These are phyloP conservation scores for Onychomys torridus DNA, from an alignment of 2,797 vertebrate species.

Conservation along the genomic window DNA sequence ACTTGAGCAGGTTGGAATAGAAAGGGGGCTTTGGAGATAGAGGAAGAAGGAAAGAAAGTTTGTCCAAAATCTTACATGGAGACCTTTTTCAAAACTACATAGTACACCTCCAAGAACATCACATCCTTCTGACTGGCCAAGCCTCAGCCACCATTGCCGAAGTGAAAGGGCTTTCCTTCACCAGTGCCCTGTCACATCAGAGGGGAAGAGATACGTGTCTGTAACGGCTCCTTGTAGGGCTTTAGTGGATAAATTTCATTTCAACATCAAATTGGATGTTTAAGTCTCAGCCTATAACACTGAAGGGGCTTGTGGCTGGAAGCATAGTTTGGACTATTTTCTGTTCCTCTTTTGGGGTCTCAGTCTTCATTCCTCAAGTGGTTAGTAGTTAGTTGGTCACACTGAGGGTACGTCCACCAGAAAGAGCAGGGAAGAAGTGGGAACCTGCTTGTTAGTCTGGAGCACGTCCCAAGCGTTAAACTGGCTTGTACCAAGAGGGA, in stretches of 20 bases:
- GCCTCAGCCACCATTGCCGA: background rate
- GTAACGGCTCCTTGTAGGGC: background rate
- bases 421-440: background rate
- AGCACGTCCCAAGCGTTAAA: background rate
- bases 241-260: conserved; percentile 26
- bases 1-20: background rate
- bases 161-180: background rate
- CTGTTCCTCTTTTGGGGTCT: background rate
- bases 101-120: too few species aligned
- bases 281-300: conserved; percentile 26
- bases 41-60: background rate
- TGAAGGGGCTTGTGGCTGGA: background rate
- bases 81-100: background rate
- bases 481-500: background rate
- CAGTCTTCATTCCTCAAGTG: conserved; percentile 19
- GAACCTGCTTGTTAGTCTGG: background rate
- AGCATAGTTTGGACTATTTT: conserved; percentile 14
- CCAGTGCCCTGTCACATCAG: background rate
- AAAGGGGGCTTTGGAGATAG: background rate
- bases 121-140: background rate
- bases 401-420: background rate
- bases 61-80: background rate
- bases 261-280: conserved; percentile 31
- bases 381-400: background rate
- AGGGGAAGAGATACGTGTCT: background rate